Conservation (phyloP, 2,113 vertebrate genomes). For the Scophthalmus maximus region DNA sequence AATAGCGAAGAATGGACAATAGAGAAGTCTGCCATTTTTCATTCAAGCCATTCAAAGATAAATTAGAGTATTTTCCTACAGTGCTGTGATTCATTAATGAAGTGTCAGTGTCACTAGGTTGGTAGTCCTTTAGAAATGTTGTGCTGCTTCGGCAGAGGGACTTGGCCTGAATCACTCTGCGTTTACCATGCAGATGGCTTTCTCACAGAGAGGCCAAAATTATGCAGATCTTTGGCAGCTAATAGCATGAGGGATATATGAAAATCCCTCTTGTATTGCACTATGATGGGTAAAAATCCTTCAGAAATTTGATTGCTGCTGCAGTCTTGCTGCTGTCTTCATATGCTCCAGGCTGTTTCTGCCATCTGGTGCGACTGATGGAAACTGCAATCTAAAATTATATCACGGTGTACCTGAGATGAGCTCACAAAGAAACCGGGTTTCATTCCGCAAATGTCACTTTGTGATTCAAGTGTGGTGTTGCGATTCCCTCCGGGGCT, state of each 20-base stretch:
- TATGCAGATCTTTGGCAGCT: constrained; percentile 66
- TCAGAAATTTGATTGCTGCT: constrained; percentile 62
- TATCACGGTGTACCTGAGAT: constrained; percentile 46
- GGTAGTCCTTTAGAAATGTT: constrained; percentile 54
- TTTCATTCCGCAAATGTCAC: constrained; percentile 18
- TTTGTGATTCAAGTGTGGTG: constrained; percentile 34
- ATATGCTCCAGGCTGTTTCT: constrained; percentile 74
- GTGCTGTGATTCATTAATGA: constrained; percentile 52
- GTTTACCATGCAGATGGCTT: constrained; percentile 68
- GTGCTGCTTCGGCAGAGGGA: constrained; percentile 44
- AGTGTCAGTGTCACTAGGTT: constrained; percentile 42
- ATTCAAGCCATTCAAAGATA: constrained; percentile 34
- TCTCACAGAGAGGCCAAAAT: constrained; percentile 67
- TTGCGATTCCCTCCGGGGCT: constrained; percentile 8
- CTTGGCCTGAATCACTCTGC: constrained; percentile 57
- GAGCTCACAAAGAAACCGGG: constrained; percentile 21
- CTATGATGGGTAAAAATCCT: constrained; percentile 63
- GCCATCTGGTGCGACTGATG: constrained; percentile 77
- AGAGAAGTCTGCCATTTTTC: constrained; percentile 11
- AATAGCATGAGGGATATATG: constrained; percentile 68
- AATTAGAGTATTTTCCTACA: constrained; percentile 44
- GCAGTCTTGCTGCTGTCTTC: constrained; percentile 13
- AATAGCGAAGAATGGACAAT: neutral
- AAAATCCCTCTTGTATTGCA: constrained; percentile 62
- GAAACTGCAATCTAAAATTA: constrained; percentile 74